A percentile compares a stretch with the other conserved stretches of the same genome.
Evolutionary conservation across 2,113 vertebrate genomes (phyloP).

Genomic region (Pristiophorus japonicus): DNA sequence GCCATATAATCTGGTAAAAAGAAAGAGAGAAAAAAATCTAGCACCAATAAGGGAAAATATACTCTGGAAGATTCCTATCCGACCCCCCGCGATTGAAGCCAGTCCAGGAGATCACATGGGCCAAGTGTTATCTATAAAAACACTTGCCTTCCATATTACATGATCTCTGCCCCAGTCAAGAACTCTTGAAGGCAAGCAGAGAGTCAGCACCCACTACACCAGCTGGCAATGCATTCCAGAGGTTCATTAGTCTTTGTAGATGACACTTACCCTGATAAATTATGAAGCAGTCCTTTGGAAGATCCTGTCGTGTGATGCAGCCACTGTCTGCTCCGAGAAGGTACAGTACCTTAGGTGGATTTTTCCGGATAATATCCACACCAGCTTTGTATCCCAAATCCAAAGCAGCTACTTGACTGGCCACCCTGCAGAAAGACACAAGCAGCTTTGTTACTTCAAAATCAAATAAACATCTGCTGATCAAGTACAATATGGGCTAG

Average conservation of each 20-base stretch:
- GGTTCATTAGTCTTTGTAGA: not conserved
- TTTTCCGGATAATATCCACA: constrained; percentile 80
- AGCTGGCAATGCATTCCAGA: not conserved
- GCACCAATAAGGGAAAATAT: not conserved
- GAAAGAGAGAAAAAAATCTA: not conserved
- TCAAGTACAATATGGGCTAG: not conserved
- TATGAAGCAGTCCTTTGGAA: constrained; percentile 80
- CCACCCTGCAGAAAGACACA: constrained; percentile 64
- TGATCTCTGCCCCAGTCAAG: not conserved
- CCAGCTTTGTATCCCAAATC: constrained; percentile 94
- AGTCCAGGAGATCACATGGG: not conserved
- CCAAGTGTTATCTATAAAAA: not conserved
- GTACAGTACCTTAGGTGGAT: constrained; percentile 82
- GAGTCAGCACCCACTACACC: not conserved
- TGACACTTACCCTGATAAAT: constrained; percentile 82
- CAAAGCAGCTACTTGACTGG: constrained; percentile 92
- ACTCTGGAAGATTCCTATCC: not conserved
- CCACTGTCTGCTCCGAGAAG: constrained; percentile 84
- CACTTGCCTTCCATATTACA: not conserved
- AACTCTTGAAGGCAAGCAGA: not conserved
- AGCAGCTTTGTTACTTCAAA: constrained; percentile 19
- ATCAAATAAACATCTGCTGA: not conserved
- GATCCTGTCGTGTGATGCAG: constrained; percentile 82
- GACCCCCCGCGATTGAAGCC: too few relatives aligned
- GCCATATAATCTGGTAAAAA: not conserved